A percentile compares a stretch with the other conserved stretches of the same genome.
These are phyloP conservation scores for Ceratosolen fusciceps DNA, from an alignment of 1,140 invertebrate genomes.

Conservation along the genomic window DNA sequence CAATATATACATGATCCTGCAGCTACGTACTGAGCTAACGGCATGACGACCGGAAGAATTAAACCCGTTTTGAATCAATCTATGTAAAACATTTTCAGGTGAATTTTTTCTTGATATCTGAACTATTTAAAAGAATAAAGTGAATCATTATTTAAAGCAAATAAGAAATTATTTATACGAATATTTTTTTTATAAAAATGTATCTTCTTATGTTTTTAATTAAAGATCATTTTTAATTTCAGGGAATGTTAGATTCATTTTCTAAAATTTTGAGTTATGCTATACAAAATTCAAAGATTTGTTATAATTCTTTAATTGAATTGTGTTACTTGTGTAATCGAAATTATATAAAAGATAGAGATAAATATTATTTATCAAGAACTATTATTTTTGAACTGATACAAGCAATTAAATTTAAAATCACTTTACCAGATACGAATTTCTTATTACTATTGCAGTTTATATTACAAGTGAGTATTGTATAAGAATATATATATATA, in stretches of 20 bases:
- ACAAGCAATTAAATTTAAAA: conserved; percentile 96
- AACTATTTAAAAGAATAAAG: background rate
- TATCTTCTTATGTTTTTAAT: too few species aligned
- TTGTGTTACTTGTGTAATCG: conserved; percentile 91
- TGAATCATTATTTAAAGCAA: background rate
- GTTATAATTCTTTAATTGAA: conserved; percentile 88
- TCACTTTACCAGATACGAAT: conserved; percentile 93
- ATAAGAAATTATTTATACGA: background rate
- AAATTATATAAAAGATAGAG: conserved; percentile 90
- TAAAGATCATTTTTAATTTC: conserved; percentile 54
- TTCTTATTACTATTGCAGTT: conserved; percentile 92
- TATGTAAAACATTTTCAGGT: too few species aligned
- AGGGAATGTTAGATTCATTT: conserved; percentile 93
- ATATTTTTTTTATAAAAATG: too few species aligned
- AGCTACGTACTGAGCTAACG: too few species aligned
- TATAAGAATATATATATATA: too few species aligned
- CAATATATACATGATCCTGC: too few species aligned
- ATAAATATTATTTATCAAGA: conserved; percentile 91
- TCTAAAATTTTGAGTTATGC: conserved; percentile 93
- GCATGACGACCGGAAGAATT: too few species aligned
- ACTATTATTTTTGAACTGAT: conserved; percentile 94
- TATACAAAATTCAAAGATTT: conserved; percentile 89
- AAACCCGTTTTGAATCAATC: too few species aligned
- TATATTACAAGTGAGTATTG: conserved; percentile 79
- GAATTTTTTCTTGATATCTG: background rate